Base-by-base conservation (phyloP, 2,797 vertebrate species). In the Eulemur rubriventer region DNA sequence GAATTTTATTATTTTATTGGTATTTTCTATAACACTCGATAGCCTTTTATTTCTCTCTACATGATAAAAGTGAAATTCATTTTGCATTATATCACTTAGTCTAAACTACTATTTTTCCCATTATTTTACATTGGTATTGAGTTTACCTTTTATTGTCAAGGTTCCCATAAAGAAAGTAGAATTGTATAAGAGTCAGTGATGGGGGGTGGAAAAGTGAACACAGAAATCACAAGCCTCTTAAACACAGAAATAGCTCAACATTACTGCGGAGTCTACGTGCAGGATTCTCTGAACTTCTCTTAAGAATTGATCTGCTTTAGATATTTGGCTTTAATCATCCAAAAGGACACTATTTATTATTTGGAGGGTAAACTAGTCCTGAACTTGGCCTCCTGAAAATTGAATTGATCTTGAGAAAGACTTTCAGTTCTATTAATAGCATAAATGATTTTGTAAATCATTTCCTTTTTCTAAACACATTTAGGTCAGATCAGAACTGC, bases 71-170 rank as follows among this genome's bases (percentile, higher is more conserved):
- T 75, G 41, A 87, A 94, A 28, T 20, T 4, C 38, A 80, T 48
- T 81, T 91, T 59, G 75, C 35, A 35, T 78, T 76, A 7, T 90
- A 43, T 38, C 28, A 55, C 38, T 81, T 26, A 55, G 30, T 69
- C 65, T 86, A 43, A 87, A 69, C 33, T 81, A 41, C 22, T 83
- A 63, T 85, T 91, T 55, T 85, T 10, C 11, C 38, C 16, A 91
- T 76, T 85, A n/a, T 80, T 86, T 88, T 85, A 50, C 72, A 38
- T 73, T 79, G 46, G 38, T 89, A 90, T 52, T 83, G 33, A 93
- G 61, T 78, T 91, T 89, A 4, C n/a, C 73, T 96, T 91, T 85
- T 22, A 85, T 73, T 86, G 18, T 17, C n/a, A 92, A 9, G 4
- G 9, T 76, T 88, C 30, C 33, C 38, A n/a, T 52, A 72, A 61